Conservation (phyloP, 2,797 vertebrate genomes). For the Arctocebus calabarensis region DNA sequence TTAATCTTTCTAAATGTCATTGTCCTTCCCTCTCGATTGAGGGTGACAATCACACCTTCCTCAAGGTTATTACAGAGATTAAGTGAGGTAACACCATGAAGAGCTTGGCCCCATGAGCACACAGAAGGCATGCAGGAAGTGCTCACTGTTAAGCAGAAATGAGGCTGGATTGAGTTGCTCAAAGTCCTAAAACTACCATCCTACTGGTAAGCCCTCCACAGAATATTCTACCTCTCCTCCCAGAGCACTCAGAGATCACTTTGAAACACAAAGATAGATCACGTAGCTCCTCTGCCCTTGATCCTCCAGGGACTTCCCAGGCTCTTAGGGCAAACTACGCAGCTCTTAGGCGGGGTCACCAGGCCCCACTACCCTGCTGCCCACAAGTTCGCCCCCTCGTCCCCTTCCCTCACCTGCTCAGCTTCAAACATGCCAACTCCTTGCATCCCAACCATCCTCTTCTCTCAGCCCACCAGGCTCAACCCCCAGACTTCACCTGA, state of each 20-base stretch:
- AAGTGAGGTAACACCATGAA: background rate
- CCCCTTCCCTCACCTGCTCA: background rate
- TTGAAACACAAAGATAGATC: background rate
- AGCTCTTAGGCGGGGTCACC: background rate
- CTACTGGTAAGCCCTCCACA: background rate
- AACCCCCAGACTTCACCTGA: background rate
- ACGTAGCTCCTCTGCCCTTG: rapidly evolving
- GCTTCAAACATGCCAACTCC: background rate
- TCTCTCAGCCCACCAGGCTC: background rate
- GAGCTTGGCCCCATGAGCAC: background rate
- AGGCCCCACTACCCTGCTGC: background rate
- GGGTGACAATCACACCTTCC: background rate
- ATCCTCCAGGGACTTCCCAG: background rate
- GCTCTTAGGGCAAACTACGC: background rate
- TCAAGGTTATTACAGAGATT: background rate
- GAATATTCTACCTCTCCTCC: background rate
- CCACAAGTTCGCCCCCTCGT: too few relatives aligned
- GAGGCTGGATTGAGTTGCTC: background rate
- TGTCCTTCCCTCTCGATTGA: background rate
- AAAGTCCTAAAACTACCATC: background rate
- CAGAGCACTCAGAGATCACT: background rate
- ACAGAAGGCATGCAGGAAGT: background rate
- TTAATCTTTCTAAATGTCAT: background rate
- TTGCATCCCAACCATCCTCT: background rate
- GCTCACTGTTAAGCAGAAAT: background rate